Base-by-base conservation (phyloP, 2,888 invertebrate genomes). In the Euzophera pinguis region DNA sequence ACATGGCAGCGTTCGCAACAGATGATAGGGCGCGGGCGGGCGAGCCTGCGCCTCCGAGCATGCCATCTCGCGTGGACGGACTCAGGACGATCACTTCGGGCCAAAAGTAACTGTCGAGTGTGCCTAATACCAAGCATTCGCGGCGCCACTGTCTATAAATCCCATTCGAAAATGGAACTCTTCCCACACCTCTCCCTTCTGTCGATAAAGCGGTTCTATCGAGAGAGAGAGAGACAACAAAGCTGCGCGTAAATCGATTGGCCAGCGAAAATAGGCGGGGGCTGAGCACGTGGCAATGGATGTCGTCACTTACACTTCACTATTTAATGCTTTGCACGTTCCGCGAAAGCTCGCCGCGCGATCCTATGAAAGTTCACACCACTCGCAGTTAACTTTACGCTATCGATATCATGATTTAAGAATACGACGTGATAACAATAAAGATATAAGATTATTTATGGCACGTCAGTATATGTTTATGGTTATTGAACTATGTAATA, bases 1-100 rank as follows among this genome's bases (percentile, higher is more conserved):
- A 87, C 89, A 90, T 89, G 87, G 87, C 88, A 86, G 85, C 79
- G 78, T 65, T 78, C 71, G 85, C 86, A 89, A 87, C 88, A 88
- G 88, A 87, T 89, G 89, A 87, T 77, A 78, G 78, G 81, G 85
- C 85, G 84, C 85, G 84, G 83, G 84, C 81, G 79, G 68, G 73
- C 83, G 81, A 64, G 78, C 83, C 85, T 88, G 87, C 87, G 87
- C 86, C 84, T 65, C 70, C 68, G 65, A 69, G 65, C 84, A 85
- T 86, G 81, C 84, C 88, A 84, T 87, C 75, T 74, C 80, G 72
- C 62, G 62, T 62, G 72, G 71, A 64, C 70, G 70, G 67, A 38
- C 13, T 38, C 13, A 5, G 6, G 14, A 12, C 38, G 39, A 39
- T 32, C 69, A 68, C 71, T 70, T 65, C 67, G 79, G 74, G 75